These are phyloP conservation scores for Actinia equina DNA, from an alignment of 64 coral and sea anemone species.

Conservation along the genomic window DNA sequence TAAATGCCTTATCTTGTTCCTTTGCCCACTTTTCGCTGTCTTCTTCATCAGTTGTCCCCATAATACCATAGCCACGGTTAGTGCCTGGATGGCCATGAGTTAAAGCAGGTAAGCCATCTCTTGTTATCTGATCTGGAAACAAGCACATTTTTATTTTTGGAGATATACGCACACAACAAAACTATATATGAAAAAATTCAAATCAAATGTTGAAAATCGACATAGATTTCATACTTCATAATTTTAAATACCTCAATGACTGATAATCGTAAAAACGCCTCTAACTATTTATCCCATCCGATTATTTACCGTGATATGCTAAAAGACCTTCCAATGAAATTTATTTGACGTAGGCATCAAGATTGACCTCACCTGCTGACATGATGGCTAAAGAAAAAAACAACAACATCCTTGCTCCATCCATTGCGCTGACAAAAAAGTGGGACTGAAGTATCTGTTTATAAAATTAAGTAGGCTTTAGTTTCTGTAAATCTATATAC, in stretches of 20 bases:
- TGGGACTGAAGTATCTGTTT: too few relatives aligned
- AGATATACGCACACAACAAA: too few relatives aligned
- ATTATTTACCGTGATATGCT: too few relatives aligned
- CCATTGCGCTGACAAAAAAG: not conserved
- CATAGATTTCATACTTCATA: too few relatives aligned
- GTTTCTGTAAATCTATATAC: too few relatives aligned
- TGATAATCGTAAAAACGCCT: too few relatives aligned
- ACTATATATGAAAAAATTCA: too few relatives aligned
- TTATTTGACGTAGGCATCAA: not conserved
- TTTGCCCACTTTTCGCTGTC: constrained; percentile 55
- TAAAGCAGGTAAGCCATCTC: not conserved
- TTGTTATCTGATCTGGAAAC: not conserved
- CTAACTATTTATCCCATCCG: too few relatives aligned
- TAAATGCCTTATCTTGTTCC: constrained; percentile 1
- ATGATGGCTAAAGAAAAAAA: not conserved
- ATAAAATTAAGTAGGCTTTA: too few relatives aligned
- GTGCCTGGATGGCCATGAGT: not conserved
- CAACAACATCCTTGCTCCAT: not conserved
- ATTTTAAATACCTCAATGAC: too few relatives aligned
- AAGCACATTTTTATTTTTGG: too few relatives aligned
- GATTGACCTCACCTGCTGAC: not conserved
- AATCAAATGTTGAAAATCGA: too few relatives aligned
- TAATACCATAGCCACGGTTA: constrained; percentile 3
- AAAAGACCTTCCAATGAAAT: not conserved
- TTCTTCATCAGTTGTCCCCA: constrained; percentile 58